Evolutionary conservation across 2,797 vertebrate genomes (phyloP).

Genomic region (Cynopterus sphinx): DNA sequence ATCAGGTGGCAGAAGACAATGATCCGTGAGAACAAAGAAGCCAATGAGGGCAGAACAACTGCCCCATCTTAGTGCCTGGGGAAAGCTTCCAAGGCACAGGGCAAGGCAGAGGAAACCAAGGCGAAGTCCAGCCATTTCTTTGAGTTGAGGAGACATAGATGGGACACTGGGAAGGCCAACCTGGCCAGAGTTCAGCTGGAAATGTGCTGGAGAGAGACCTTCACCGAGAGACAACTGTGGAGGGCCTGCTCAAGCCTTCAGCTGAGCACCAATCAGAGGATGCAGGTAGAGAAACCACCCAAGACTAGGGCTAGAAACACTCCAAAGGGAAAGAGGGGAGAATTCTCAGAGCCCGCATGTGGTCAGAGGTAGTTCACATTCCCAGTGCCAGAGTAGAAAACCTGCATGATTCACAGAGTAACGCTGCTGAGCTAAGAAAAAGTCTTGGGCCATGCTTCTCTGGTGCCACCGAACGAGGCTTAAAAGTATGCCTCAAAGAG

Average conservation of each 20-base stretch:
- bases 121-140: not conserved
- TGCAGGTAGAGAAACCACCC: not conserved
- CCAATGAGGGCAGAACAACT: not conserved
- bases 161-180: not conserved
- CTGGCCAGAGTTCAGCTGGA: not conserved
- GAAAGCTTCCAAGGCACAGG: not conserved
- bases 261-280: not conserved
- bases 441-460: not conserved
- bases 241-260: not conserved
- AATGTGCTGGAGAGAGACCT: not conserved
- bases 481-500: not conserved
- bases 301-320: not conserved
- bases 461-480: not conserved
- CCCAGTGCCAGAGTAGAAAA: not conserved
- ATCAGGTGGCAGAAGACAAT: not conserved
- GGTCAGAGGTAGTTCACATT: not conserved
- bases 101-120: not conserved
- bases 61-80: not conserved
- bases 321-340: not conserved
- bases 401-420: not conserved
- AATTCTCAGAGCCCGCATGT: not conserved
- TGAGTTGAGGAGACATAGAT: not conserved
- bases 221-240: not conserved
- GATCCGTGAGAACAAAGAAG: not conserved
- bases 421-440: not conserved